phyloP scores from a whole-genome alignment of 2,797 vertebrate genomes.

The Lates japonicus region DNA sequence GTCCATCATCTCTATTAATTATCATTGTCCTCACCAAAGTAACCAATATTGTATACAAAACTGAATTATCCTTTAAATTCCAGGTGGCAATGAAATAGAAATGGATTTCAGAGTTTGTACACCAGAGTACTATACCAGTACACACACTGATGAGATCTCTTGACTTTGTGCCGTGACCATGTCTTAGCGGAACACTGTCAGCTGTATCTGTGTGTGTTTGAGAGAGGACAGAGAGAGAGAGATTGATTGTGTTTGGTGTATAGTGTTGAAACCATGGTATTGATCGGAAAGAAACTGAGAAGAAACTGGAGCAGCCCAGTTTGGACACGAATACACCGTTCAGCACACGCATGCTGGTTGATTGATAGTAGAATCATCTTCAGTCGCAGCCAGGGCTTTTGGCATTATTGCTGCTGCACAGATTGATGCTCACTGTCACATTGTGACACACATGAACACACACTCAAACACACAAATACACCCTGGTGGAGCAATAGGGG shows the following conservation, averaged over 20 bases:
- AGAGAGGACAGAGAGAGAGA: constrained; percentile 6
- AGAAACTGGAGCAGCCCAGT: constrained; percentile 53
- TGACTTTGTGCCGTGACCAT: background rate
- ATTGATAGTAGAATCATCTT: constrained; percentile 73
- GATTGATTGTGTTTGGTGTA: constrained; percentile 71
- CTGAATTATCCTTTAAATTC: background rate
- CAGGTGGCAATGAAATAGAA: too few relatives aligned
- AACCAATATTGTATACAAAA: too few relatives aligned
- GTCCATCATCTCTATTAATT: background rate
- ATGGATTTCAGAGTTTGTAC: too few relatives aligned
- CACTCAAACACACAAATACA: background rate
- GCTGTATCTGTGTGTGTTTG: constrained; percentile 7
- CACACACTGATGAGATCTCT: too few relatives aligned
- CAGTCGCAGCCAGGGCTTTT: constrained; percentile 41
- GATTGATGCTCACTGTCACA: constrained; percentile 66
- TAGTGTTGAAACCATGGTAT: constrained; percentile 70
- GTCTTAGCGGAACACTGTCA: background rate
- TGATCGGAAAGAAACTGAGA: constrained; percentile 63
- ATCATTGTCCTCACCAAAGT: background rate
- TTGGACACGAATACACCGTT: constrained; percentile 48
- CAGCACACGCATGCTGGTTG: constrained; percentile 50
- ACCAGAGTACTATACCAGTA: too few relatives aligned
- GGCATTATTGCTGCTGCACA: constrained; percentile 25
- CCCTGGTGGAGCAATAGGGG: background rate
- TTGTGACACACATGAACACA: constrained; percentile 12